A percentile compares a stretch with the other conserved stretches of the same genome.
These are phyloP conservation scores for Oscheius sp. DNA, from an alignment of 2,888 invertebrate species.

Conservation along the genomic window DNA sequence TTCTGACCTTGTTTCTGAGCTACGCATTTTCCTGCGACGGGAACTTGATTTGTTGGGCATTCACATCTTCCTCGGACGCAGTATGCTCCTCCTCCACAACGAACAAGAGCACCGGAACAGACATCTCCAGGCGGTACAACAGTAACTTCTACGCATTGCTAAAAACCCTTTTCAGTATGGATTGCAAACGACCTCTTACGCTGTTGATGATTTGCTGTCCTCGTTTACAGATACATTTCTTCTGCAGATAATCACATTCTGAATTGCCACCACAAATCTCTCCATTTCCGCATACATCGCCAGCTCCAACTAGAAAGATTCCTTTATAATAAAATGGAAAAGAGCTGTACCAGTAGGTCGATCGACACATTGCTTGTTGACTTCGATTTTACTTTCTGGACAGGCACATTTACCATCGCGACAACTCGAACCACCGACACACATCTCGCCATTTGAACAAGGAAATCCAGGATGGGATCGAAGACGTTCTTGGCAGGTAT, in stretches of 20 bases:
- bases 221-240: constrained; percentile 55
- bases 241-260: constrained; percentile 55
- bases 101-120: constrained; percentile 42
- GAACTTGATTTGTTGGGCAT: constrained; percentile 51
- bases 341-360: constrained; percentile 40
- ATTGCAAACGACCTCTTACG: constrained; percentile 13
- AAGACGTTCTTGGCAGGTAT: constrained; percentile 60
- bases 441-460: constrained; percentile 63
- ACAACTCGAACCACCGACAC: constrained; percentile 60
- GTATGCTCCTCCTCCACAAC: constrained; percentile 53
- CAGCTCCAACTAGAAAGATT: constrained; percentile 42
- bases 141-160: constrained; percentile 41
- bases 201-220: constrained; percentile 47
- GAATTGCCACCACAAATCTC: constrained; percentile 65
- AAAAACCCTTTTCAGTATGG: neutral
- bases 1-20: constrained; percentile 43
- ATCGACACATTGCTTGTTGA: constrained; percentile 57
- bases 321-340: neutral
- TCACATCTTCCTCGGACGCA: constrained; percentile 55
- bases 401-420: constrained; percentile 59
- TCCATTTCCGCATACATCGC: constrained; percentile 63
- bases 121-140: constrained; percentile 48
- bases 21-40: constrained; percentile 50
- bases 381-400: constrained; percentile 49
- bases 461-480: constrained; percentile 68